These are phyloP conservation scores for Etheostoma nigrum DNA, from an alignment of 2,797 vertebrate species.

Conservation along the genomic window DNA sequence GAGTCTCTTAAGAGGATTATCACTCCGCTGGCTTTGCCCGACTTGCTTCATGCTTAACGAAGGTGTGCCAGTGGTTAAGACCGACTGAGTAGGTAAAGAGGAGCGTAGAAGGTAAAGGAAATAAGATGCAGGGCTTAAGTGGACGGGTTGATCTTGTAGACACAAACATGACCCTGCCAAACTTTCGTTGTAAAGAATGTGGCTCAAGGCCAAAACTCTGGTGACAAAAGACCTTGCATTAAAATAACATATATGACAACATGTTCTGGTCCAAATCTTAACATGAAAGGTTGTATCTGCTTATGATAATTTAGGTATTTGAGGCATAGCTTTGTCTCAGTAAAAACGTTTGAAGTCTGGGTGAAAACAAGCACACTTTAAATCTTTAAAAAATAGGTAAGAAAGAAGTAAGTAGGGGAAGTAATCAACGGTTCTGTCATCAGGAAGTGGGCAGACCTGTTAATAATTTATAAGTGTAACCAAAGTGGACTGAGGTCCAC, in stretches of 20 bases:
- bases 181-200: constrained; percentile 40
- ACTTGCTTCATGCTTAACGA: constrained; percentile 55
- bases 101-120: constrained; percentile 23
- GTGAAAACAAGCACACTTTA: constrained; percentile 65
- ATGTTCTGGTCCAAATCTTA: background rate
- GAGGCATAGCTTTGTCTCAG: background rate
- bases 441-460: constrained; percentile 82
- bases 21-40: constrained; percentile 62
- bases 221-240: constrained; percentile 15
- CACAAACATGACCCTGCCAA: constrained; percentile 48
- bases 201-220: constrained; percentile 14
- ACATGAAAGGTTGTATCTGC: background rate
- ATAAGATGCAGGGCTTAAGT: constrained; percentile 42
- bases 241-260: background rate
- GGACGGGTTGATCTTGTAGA: constrained; percentile 26
- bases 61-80: constrained; percentile 41
- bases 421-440: constrained; percentile 82
- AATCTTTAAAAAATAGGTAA: constrained; percentile 86
- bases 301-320: constrained; percentile 12
- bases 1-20: constrained; percentile 88
- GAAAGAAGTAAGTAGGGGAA: constrained; percentile 75
- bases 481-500: constrained; percentile 66
- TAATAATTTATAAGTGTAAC: constrained; percentile 91
- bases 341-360: background rate
- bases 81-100: constrained; percentile 39